Conservation (phyloP, 2,113 vertebrate genomes). For the Corythoichthys haematopterus region DNA sequence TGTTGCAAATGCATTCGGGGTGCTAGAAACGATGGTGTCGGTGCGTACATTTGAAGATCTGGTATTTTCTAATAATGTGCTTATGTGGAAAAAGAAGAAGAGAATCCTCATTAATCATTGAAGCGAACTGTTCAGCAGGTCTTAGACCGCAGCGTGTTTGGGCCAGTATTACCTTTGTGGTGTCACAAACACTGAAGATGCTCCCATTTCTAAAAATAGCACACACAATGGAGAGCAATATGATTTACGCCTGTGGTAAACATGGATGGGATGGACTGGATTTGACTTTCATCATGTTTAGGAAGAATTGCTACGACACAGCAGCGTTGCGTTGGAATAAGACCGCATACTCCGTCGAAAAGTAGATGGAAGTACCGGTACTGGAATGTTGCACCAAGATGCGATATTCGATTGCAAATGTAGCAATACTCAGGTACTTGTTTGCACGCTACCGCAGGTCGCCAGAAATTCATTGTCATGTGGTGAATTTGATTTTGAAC, state of each 20-base stretch:
- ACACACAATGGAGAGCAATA: slow-evolving; percentile 35
- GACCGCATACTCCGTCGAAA: too few species aligned
- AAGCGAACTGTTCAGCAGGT: background rate
- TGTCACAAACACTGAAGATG: slow-evolving; percentile 34
- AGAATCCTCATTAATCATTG: background rate
- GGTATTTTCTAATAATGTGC: background rate
- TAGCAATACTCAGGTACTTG: too few species aligned
- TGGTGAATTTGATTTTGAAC: too few species aligned
- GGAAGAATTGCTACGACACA: background rate
- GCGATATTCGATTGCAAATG: too few species aligned
- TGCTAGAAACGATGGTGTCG: background rate
- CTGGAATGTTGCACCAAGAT: too few species aligned
- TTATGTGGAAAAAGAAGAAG: background rate
- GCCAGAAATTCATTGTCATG: too few species aligned
- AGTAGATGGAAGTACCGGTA: too few species aligned
- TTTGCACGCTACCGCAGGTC: too few species aligned
- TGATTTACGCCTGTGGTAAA: slow-evolving; percentile 45
- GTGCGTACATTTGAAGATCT: background rate
- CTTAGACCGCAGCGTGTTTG: background rate
- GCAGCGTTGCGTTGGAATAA: too few species aligned
- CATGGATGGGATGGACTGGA: slow-evolving; percentile 13
- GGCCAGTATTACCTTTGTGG: background rate
- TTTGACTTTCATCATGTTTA: background rate
- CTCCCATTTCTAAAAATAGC: slow-evolving; percentile 59
- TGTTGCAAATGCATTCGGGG: background rate